phyloP scores from a whole-genome alignment of 1,140 invertebrate species.

The Maniola jurtina region DNA sequence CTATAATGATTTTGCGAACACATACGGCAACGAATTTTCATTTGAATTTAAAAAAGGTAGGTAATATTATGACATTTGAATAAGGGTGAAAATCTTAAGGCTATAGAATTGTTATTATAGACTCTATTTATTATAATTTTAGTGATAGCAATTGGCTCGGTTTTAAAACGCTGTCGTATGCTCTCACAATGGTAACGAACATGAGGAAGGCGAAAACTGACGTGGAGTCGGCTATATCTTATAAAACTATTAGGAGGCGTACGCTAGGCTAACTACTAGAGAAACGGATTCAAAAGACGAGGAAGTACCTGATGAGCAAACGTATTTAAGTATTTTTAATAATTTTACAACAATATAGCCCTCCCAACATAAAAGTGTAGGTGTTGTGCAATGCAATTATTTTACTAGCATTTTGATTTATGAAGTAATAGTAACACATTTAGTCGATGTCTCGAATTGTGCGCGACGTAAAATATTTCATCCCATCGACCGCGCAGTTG shows the following conservation, averaged over 20 bases:
- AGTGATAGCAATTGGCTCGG: conserved; percentile 29
- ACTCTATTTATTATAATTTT: conserved; percentile 26
- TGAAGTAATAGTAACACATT: conserved; percentile 75
- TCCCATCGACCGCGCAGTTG: conserved; percentile 33
- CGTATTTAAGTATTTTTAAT: conserved; percentile 46
- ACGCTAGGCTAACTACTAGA: conserved; percentile 64
- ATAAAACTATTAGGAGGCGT: conserved; percentile 60
- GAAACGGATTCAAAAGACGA: conserved; percentile 69
- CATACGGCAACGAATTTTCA: conserved; percentile 30
- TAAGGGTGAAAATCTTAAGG: conserved; percentile 23
- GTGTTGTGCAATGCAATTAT: conserved; percentile 57
- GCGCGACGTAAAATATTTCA: conserved; percentile 51
- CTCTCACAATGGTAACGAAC: conserved; percentile 36
- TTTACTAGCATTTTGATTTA: conserved; percentile 62
- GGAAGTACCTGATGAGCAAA: conserved; percentile 74
- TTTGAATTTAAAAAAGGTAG: conserved; percentile 12
- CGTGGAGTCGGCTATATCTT: conserved; percentile 41
- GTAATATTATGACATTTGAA: conserved; percentile 4
- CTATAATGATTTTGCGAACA: conserved; percentile 56
- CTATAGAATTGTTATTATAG: conserved; percentile 25
- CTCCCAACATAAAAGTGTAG: conserved; percentile 48
- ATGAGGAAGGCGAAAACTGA: conserved; percentile 33
- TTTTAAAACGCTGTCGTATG: conserved; percentile 38
- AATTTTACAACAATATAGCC: conserved; percentile 67
- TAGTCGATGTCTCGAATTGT: conserved; percentile 74